Base-by-base conservation (phyloP, 2,113 vertebrate genomes). In the Myodes glareolus region DNA sequence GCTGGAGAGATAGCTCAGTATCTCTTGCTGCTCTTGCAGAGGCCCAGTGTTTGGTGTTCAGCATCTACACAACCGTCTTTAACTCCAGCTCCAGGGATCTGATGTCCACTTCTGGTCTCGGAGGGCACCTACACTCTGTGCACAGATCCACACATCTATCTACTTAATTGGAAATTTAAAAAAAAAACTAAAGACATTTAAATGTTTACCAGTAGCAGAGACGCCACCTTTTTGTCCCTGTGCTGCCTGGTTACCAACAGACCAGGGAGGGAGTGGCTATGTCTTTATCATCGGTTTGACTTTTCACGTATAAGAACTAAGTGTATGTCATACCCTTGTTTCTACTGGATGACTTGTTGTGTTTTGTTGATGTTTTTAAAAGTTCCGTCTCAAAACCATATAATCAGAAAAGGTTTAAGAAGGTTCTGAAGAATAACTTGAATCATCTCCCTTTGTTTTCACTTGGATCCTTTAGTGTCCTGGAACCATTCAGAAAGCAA, bases 381-480 rank as follows among this genome's bases (percentile, higher is more conserved):
- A 91, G 19, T 92, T 63, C 4, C 1, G 25, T 65, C 92, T 76
- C 47, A n/a, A 91, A 86, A 93, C 61, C 61, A 45, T 52, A 58
- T 33, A 72, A 81, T 82, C 72, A 27, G 86, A 75, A 85, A 16
- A 65, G 81, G 88, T 42, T 84, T 91, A 52, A 76, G 68, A 90
- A 89, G 73, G 13, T 36, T 90, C 50, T 95, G 85, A 58, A 76
- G 50, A 65, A 75, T 33, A 90, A 85, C 70, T 90, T 80, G 72
- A 77, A 77, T 95, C 86, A 50, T 87, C 52, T 27, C 67, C 27
- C n/a, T 77, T 76, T 84, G 31, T 92, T 84, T 91, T 90, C 72
- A 31, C 67, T 47, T 67, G n/a, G 84, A 92, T 23, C 70, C 93
- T 90, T 58, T 55, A 88, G 88, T 17, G 50, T 52, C 58, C 80